Evolutionary conservation across 2,113 vertebrate genomes (phyloP).

Genomic region (Serilophus lunatus): DNA sequence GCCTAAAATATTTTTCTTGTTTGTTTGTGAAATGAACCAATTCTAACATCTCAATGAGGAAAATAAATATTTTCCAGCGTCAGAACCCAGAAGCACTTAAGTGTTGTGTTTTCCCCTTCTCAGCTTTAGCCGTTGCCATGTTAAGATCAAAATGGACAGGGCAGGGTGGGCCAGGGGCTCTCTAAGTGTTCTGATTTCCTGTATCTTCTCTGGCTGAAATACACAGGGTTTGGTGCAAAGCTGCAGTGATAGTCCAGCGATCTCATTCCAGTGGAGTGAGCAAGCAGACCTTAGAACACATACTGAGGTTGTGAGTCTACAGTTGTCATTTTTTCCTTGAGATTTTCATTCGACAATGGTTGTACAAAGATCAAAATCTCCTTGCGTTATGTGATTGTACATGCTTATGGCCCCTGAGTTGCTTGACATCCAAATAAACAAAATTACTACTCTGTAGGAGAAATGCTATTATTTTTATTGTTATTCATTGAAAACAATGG

Average conservation of each 20-base stretch:
- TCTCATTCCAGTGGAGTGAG: neutral
- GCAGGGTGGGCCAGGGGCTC: neutral
- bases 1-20: neutral
- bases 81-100: neutral
- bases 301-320: neutral
- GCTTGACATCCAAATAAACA: conserved; percentile 11
- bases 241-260: neutral
- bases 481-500: neutral
- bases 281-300: neutral
- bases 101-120: neutral
- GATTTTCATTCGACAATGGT: neutral
- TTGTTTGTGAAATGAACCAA: neutral
- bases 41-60: neutral
- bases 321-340: conserved; percentile 17
- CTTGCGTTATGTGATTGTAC: neutral
- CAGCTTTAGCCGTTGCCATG: neutral
- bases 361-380: neutral
- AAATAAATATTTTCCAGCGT: neutral
- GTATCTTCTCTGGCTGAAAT: neutral
- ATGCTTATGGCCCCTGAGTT: neutral
- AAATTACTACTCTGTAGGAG: neutral
- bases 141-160: neutral
- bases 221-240: neutral
- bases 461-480: neutral
- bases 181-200: neutral